Conservation (phyloP, 2,888 invertebrate genomes). For the Papilio gigon region DNA sequence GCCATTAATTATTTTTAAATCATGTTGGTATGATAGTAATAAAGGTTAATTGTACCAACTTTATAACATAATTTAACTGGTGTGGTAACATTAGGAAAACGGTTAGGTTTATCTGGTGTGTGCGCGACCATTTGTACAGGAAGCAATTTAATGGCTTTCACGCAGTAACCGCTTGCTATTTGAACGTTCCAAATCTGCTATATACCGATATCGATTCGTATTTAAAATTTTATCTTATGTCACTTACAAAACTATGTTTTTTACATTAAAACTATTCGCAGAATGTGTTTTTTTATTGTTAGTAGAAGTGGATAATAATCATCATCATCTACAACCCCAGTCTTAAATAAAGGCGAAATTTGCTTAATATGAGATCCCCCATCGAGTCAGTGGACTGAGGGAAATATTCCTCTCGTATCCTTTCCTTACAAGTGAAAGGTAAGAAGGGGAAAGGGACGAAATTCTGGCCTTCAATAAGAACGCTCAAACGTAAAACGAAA, state of each 20-base stretch:
- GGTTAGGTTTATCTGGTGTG: constrained; percentile 16
- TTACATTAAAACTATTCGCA: too few relatives aligned
- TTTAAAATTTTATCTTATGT: background rate
- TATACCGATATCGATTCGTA: constrained; percentile 4
- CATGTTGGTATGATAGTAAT: background rate
- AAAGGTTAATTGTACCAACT: constrained; percentile 6
- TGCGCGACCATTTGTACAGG: constrained; percentile 23
- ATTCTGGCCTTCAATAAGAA: too few relatives aligned
- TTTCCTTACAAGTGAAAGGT: too few relatives aligned
- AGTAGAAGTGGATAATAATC: too few relatives aligned
- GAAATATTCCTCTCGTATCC: too few relatives aligned
- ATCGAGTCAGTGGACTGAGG: too few relatives aligned
- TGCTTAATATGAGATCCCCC: too few relatives aligned
- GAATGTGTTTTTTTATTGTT: too few relatives aligned
- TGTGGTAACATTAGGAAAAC: constrained; percentile 13
- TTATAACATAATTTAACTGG: background rate
- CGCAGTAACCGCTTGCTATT: constrained; percentile 27
- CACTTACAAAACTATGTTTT: background rate
- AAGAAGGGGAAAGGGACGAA: too few relatives aligned
- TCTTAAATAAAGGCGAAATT: too few relatives aligned
- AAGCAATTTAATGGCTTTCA: constrained; percentile 28
- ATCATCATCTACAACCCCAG: too few relatives aligned
- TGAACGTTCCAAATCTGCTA: constrained; percentile 9
- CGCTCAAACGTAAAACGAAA: too few relatives aligned
- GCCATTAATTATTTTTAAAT: background rate